Base-by-base conservation (phyloP, 2,888 invertebrate genomes). In the Cheilosia variabilis region DNA sequence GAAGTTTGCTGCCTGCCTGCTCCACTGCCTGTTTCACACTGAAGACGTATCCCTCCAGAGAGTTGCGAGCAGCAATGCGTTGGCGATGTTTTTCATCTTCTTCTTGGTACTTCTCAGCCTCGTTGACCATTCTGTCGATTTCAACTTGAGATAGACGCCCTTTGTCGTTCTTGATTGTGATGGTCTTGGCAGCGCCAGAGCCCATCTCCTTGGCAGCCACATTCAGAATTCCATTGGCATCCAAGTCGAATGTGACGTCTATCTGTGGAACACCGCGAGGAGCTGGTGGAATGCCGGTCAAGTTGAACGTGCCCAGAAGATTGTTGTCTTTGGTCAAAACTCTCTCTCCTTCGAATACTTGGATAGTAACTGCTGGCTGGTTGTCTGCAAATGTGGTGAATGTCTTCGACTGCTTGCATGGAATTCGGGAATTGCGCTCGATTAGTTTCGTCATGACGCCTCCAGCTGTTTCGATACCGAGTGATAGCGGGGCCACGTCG, bases 311-410 rank as follows among this genome's bases (percentile, higher is more conserved):
- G 80, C 99, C 99, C 87, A 99, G 94, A 45, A 97, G 93, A 92
- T 98, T 97, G 93, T 98, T 98, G 92, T 98, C 98, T 90, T 96
- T 97, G 88, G 98, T 98, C 97, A 98, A 96, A 57, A 97, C 96
- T 37, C 96, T 93, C 92, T 96, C 96, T 58, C 96, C 96, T 90
- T 96, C 95, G 90, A 94, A 95, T 17, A 95, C 95, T 90, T 95
- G 95, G 88, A 96, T 95, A 31, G 95, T 94, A 41, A 96, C 96
- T 0, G 94, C 96, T 1, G 95, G 94, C 91, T 97, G 97, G 92
- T 96, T 96, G 92, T 97, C 96, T 0, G 96, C 93, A 90, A 96
- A 96, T 0, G 97, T 97, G 50, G 96, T 95, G 92, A 97, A 97
- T 0, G 94, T 95, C 90, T 95, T 94, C 0, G 94, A 93, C 90